Conservation (phyloP, 2,113 vertebrate genomes). For the Steatornis caripensis region DNA sequence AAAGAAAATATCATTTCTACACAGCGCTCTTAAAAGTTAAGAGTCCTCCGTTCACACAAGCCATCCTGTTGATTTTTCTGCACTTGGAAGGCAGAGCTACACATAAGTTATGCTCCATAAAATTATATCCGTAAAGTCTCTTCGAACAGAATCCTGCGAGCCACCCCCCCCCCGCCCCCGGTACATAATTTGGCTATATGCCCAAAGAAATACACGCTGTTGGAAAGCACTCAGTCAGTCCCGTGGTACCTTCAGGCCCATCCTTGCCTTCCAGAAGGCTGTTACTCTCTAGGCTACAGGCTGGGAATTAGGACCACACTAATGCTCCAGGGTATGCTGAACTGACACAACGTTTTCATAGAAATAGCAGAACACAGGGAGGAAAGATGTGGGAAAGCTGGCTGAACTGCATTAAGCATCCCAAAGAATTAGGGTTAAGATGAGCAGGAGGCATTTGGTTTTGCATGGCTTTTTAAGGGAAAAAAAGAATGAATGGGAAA, state of each 20-base stretch:
- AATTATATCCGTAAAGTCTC: background rate
- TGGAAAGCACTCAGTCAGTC: background rate
- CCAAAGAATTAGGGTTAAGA: background rate
- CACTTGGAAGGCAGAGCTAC: background rate
- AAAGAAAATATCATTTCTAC: background rate
- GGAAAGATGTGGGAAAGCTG: background rate
- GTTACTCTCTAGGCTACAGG: background rate
- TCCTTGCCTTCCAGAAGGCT: background rate
- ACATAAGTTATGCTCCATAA: background rate
- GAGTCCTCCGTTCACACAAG: background rate
- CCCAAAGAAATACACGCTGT: background rate
- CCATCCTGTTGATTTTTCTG: background rate
- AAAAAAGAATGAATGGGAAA: background rate
- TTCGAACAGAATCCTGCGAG: background rate
- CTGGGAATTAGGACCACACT: background rate
- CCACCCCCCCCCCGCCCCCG: background rate
- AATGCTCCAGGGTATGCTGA: background rate
- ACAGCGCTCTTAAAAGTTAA: background rate
- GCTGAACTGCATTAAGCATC: background rate
- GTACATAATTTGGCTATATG: background rate
- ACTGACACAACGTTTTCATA: background rate
- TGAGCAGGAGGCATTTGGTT: background rate
- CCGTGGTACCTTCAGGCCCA: background rate
- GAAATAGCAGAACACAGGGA: background rate
- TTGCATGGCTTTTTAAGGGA: background rate